phyloP scores from a whole-genome alignment of 2,113 vertebrate genomes.

The Connochaetes taurinus region DNA sequence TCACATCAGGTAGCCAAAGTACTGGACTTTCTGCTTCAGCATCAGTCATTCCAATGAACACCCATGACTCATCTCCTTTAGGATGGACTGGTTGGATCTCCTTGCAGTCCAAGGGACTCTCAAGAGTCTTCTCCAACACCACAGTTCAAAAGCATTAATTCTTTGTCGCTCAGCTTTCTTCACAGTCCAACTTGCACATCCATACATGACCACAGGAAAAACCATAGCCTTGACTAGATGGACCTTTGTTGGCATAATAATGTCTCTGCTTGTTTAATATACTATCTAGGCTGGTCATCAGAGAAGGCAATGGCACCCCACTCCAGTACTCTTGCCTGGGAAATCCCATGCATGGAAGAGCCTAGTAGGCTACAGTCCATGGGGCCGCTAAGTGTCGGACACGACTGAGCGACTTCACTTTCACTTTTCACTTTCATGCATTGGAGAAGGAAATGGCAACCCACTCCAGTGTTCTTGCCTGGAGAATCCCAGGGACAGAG shows the following conservation, averaged over 20 bases:
- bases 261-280: background rate
- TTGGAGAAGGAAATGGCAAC: no score
- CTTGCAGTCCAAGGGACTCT: background rate
- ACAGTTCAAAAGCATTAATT: background rate
- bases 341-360: no score
- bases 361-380: no score
- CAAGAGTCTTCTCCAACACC: background rate
- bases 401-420: no score
- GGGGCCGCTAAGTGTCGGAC: no score
- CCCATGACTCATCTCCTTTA: background rate
- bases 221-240: background rate
- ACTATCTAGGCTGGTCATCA: background rate
- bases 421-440: no score
- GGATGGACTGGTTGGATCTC: background rate
- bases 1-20: background rate
- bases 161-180: fast-evolving
- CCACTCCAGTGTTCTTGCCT: no score
- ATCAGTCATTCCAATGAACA: background rate
- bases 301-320: no score
- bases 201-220: background rate
- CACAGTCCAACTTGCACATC: background rate
- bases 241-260: background rate
- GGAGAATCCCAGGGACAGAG: no score
- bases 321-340: no score
- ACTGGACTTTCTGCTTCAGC: background rate